Conservation (phyloP, 2,113 vertebrate species). For the Peromyscus maniculatus region DNA sequence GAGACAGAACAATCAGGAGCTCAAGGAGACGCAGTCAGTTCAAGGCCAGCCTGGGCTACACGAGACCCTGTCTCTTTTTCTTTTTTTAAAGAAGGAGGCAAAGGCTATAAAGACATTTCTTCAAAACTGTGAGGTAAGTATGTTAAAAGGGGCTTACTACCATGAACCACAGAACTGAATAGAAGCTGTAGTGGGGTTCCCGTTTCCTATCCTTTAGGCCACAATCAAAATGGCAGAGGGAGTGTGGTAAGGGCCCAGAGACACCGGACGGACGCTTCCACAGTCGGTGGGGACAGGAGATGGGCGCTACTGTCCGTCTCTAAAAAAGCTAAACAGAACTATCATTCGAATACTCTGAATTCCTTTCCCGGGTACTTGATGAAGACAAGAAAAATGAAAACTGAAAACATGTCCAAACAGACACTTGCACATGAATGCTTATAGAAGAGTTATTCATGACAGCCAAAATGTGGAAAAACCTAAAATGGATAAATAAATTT, state of each 20-base stretch:
- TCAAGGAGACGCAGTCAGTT: not conserved
- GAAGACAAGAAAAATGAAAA: not conserved
- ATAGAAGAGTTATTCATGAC: not conserved
- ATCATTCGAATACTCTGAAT: not conserved
- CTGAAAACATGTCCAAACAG: not conserved
- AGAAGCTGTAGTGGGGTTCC: not conserved
- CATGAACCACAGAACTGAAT: not conserved
- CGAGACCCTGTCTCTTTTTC: not conserved
- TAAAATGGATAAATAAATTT: not conserved
- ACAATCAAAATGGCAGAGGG: not conserved
- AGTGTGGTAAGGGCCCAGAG: too few species aligned
- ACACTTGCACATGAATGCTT: slow-evolving; percentile 37
- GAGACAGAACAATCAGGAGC: not conserved
- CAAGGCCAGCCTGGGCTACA: not conserved
- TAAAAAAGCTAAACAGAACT: not conserved
- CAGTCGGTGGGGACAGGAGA: not conserved
- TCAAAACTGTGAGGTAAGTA: not conserved
- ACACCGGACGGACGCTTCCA: not conserved
- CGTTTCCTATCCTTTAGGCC: not conserved
- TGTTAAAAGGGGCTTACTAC: not conserved
- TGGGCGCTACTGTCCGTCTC: not conserved
- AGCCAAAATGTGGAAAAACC: not conserved
- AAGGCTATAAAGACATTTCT: not conserved
- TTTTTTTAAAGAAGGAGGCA: not conserved
- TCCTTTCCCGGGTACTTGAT: not conserved